A percentile compares a stretch with the other conserved stretches of the same genome.
These are phyloP conservation scores for Sphaerophoria rueppellii DNA, from an alignment of 2,888 invertebrate genomes.

Conservation along the genomic window DNA sequence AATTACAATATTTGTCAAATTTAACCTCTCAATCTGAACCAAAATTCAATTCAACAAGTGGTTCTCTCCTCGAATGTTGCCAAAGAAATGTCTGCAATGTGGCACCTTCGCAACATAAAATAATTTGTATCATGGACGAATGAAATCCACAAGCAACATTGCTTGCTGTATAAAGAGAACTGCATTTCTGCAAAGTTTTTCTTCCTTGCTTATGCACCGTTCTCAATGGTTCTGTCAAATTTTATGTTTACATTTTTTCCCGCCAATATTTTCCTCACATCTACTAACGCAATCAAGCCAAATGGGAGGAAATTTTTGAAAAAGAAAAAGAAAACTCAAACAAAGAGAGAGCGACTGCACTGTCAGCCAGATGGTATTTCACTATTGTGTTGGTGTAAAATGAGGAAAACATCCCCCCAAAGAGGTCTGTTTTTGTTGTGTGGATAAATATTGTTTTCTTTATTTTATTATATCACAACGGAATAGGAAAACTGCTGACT, in stretches of 20 bases:
- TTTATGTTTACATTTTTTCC: slow-evolving; percentile 69
- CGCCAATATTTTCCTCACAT: slow-evolving; percentile 62
- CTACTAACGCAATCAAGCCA: slow-evolving; percentile 20
- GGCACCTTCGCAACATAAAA: background rate
- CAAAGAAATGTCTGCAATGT: background rate
- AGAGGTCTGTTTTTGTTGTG: slow-evolving; percentile 10
- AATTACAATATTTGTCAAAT: no score
- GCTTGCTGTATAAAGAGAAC: background rate
- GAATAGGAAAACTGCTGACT: slow-evolving; percentile 54
- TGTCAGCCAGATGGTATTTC: slow-evolving; percentile 55
- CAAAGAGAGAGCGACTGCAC: slow-evolving; percentile 19
- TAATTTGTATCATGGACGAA: slow-evolving; percentile 3
- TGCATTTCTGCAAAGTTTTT: slow-evolving; percentile 57
- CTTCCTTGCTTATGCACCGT: background rate
- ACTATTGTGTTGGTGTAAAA: slow-evolving; percentile 48
- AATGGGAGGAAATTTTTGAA: background rate
- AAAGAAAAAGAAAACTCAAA: slow-evolving; percentile 12
- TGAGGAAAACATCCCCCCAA: slow-evolving; percentile 54
- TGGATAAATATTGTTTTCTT: background rate
- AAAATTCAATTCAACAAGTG: slow-evolving; percentile 45
- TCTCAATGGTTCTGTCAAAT: background rate
- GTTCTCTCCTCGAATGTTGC: slow-evolving; percentile 2
- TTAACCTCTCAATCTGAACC: background rate
- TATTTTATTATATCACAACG: slow-evolving; percentile 45
- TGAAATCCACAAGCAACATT: slow-evolving; percentile 61